These are phyloP conservation scores for Zeuzera pyrina DNA, from an alignment of 2,888 invertebrate genomes.

Conservation along the genomic window DNA sequence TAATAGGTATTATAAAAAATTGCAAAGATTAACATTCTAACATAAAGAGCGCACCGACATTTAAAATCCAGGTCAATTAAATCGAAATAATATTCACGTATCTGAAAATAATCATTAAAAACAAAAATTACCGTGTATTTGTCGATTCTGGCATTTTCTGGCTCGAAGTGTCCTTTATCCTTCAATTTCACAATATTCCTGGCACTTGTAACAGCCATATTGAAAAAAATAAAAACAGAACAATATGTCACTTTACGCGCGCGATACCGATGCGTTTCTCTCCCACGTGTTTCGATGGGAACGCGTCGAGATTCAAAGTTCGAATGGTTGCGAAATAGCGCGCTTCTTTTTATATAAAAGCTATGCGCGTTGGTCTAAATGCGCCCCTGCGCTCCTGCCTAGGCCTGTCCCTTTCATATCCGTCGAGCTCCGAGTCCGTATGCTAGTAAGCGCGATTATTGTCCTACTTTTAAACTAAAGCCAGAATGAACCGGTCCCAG, in stretches of 20 bases:
- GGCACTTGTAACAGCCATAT: constrained; percentile 62
- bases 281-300: constrained; percentile 47
- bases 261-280: constrained; percentile 27
- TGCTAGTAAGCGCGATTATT: background rate
- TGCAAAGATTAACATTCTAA: too few relatives aligned
- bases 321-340: constrained; percentile 60
- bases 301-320: constrained; percentile 62
- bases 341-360: constrained; percentile 65
- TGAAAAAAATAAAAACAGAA: constrained; percentile 29
- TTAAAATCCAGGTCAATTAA: too few relatives aligned
- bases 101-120: background rate
- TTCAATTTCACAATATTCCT: constrained; percentile 55
- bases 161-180: constrained; percentile 54
- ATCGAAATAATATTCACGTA: too few relatives aligned
- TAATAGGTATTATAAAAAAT: too few relatives aligned
- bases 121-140: constrained; percentile 59
- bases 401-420: constrained; percentile 43
- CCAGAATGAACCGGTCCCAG: too few relatives aligned
- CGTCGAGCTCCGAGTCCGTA: constrained; percentile 12
- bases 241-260: constrained; percentile 52
- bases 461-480: too few relatives aligned
- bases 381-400: constrained; percentile 46
- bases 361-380: constrained; percentile 23
- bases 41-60: too few relatives aligned
- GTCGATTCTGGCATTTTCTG: constrained; percentile 53